Percentiles rank a stretch among this genome's conserved stretches.
Evolutionary conservation across 1,140 invertebrate species (phyloP).

Genomic region (Psilanteris sp.): DNA sequence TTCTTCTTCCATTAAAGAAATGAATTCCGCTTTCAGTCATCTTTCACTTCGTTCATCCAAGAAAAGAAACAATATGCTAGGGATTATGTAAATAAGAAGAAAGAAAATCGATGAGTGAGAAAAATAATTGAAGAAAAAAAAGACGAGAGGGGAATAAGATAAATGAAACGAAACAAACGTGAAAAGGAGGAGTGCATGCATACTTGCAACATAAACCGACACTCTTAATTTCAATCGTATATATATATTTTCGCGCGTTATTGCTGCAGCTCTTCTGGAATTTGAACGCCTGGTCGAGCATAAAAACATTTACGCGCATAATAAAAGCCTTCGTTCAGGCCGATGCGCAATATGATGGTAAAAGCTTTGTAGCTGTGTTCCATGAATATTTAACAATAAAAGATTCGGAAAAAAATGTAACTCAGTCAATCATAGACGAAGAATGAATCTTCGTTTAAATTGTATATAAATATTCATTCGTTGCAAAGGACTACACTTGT

Average conservation of each 20-base stretch:
- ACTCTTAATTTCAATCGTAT: constrained; percentile 41
- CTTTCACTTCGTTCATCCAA: background rate
- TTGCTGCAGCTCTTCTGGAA: constrained; percentile 41
- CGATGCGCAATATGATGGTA: constrained; percentile 44
- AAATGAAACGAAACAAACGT: background rate
- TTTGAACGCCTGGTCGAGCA: constrained; percentile 41
- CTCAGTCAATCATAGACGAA: constrained; percentile 47
- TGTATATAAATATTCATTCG: constrained; percentile 55
- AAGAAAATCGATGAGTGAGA: background rate
- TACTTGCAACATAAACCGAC: constrained; percentile 16
- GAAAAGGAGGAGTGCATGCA: constrained; percentile 7
- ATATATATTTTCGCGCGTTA: constrained; percentile 46
- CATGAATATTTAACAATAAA: constrained; percentile 59
- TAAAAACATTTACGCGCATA: constrained; percentile 50
- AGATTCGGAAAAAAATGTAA: constrained; percentile 48
- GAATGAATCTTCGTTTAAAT: constrained; percentile 52
- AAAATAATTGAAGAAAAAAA: background rate
- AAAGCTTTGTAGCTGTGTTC: constrained; percentile 53
- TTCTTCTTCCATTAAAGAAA: constrained; percentile 62
- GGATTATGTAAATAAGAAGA: background rate
- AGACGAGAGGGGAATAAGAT: background rate
- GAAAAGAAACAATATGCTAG: constrained; percentile 3
- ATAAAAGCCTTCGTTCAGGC: constrained; percentile 48
- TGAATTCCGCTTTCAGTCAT: constrained; percentile 50
- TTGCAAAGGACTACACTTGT: constrained; percentile 30